Conservation (phyloP, 2,797 vertebrate genomes). For the Helostoma temminkii region DNA sequence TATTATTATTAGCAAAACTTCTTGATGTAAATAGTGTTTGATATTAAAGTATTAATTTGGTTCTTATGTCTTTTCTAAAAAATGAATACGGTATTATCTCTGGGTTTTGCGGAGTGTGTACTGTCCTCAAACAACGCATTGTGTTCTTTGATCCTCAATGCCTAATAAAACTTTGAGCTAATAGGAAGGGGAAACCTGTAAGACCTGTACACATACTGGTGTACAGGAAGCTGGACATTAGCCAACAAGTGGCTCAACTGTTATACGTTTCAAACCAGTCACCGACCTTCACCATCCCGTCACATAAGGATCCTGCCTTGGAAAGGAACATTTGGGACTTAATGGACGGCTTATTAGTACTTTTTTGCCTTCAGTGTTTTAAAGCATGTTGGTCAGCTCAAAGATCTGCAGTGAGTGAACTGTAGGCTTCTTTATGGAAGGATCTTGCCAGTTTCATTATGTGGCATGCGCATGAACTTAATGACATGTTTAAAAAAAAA, state of each 20-base stretch:
- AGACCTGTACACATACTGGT: constrained; percentile 56
- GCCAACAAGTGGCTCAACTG: constrained; percentile 70
- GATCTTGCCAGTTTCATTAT: constrained; percentile 84
- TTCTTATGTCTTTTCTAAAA: constrained; percentile 99
- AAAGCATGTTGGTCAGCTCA: constrained; percentile 72
- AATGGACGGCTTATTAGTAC: constrained; percentile 63
- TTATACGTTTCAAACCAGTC: constrained; percentile 76
- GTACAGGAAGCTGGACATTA: constrained; percentile 67
- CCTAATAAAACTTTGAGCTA: constrained; percentile 85
- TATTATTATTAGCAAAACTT: constrained; percentile 92
- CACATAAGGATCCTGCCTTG: constrained; percentile 70
- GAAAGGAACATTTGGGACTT: constrained; percentile 65
- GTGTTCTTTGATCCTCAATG: constrained; percentile 82
- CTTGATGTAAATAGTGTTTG: constrained; percentile 99
- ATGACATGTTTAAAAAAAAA: constrained; percentile 72
- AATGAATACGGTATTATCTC: constrained; percentile 91
- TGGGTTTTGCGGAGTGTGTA: constrained; percentile 87
- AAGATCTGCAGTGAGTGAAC: constrained; percentile 73
- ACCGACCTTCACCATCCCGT: constrained; percentile 69
- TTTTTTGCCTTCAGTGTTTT: constrained; percentile 67
- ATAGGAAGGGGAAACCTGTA: constrained; percentile 73
- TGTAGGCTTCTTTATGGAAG: constrained; percentile 78
- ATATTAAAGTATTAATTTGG: constrained; percentile 99
- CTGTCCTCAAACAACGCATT: constrained; percentile 78
- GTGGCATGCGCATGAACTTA: constrained; percentile 87